Base-by-base conservation (phyloP, 2,113 vertebrate species). In the Daubentonia madagascariensis region DNA sequence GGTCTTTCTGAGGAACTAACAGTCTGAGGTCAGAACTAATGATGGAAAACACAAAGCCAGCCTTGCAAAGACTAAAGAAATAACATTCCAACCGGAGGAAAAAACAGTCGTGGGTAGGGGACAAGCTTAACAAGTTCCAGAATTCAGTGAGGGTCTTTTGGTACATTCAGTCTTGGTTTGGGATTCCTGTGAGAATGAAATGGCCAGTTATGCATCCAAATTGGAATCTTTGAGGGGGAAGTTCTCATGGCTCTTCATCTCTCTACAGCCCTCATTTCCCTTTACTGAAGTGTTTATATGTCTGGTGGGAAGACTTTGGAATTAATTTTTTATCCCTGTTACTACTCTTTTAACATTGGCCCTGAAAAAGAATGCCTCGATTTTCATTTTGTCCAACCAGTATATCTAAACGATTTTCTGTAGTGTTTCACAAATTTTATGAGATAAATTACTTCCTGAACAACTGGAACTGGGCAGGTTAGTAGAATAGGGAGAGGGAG, bases 381-480 rank as follows among this genome's bases (percentile, higher is more conserved):
- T 88, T 94, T 84, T 95, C 10, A 92, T 78, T 94, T 96, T 67
- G 23, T 86, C 68, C 25, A 52, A 40, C 18, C 14, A 52, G 5
- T 70, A 0, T 92, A 68, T 67, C 57, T 83, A 50, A 76, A 76
- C 75, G 72, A 37, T 91, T 80, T 94, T 78, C 86, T 85, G 54
- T 70, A 68, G 54, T 45, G 23, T 92, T 92, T 95, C 72, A 84
- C 48, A 87, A 0, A 85, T 97, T 85, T 57, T 52, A 68, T 3
- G 9, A 93, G 67, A 59, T 97, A 73, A 87, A 67, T 59, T 89
- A 94, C 48, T 81, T 96, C 63, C 80, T 85, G 14, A 76, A 85
- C 2, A 50, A 7, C 84, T 90, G 80, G 40, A 95, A 54, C 43
- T 67, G 23, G 92, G 92, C 59, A 79, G 52, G 37, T 90, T 88